Evolutionary conservation across 2,888 invertebrate species (phyloP), one percentile per base, ranked within the genome.

Genomic region (Teleogryllus oceanicus): DNA sequence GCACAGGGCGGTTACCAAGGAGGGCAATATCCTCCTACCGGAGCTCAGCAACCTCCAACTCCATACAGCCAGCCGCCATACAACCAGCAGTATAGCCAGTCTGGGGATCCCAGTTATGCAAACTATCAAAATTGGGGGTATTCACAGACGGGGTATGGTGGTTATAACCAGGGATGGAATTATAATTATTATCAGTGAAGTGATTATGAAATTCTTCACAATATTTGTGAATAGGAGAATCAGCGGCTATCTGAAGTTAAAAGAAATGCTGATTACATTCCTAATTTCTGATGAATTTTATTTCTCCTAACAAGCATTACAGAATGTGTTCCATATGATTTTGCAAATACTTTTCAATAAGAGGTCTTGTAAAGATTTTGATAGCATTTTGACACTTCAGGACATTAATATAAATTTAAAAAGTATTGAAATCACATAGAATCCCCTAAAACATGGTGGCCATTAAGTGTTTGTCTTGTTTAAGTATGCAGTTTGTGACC

Each of bases 91-190:
- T 87, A 88, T 83, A 88, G 89, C 50, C 90, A 90, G 83, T 90
- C 90, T 80, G 87, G 88, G 74, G 90, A 90, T 84, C 88, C 89
- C 80, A 88, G 87, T 79, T 89, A 90, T 81, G 90, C 90, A 83
- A 88, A 88, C 82, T 91, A 91, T 83, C 90, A 89, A 84, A 90
- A 90, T 83, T 91, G 91, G 91, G 89, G 90, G 82, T 89, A 89
- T 83, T 89, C 89, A 24, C 90, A 90, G 81, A 88, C 90, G 1
- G 87, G 88, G 78, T 90, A 90, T 83, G 87, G 89, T 79, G 88
- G 89, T 51, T 90, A 91, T 83, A 89, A 89, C 82, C 91, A 91
- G 83, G 84, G 84, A 51, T 91, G 91, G 91, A 89, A 90, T 75
- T 91, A 91, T 82, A 86, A 88, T 81, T 87, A 88, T 51, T 88